A percentile compares a stretch with the other conserved stretches of the same genome.
Evolutionary conservation across 2,888 invertebrate species (phyloP).

Genomic region (Drymonia ruficornis): DNA sequence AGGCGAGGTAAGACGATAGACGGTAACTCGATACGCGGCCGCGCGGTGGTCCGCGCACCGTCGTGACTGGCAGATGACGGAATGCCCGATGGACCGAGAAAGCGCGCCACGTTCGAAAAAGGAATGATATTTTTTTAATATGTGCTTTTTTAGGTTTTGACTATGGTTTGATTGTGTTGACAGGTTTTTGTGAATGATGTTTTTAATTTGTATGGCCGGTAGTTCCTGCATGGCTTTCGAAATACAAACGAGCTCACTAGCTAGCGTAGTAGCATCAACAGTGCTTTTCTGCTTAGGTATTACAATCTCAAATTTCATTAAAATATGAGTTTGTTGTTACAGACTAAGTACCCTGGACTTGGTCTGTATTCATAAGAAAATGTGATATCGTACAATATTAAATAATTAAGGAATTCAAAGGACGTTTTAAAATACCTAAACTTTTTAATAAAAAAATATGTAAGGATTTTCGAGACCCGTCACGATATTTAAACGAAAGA

Average conservation of each 20-base stretch:
- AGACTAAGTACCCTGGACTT: too few relatives aligned
- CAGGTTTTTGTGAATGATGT: conserved; percentile 20
- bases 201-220: background rate
- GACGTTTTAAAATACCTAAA: too few relatives aligned
- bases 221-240: too few relatives aligned
- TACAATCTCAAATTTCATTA: too few relatives aligned
- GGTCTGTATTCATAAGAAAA: too few relatives aligned
- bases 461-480: background rate
- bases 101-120: conserved; percentile 76
- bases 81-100: conserved; percentile 84
- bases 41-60: conserved; percentile 75
- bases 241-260: too few relatives aligned
- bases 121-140: conserved; percentile 50
- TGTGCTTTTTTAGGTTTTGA: conserved; percentile 41
- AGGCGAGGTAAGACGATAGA: conserved; percentile 80
- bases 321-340: too few relatives aligned
- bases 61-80: conserved; percentile 80
- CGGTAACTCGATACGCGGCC: conserved; percentile 72
- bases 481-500: conserved; percentile 22
- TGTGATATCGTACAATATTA: too few relatives aligned
- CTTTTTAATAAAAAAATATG: too few relatives aligned
- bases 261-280: too few relatives aligned
- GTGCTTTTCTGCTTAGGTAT: too few relatives aligned
- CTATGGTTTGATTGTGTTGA: conserved; percentile 49
- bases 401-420: too few relatives aligned